These are phyloP conservation scores for Dendrophyllia cribrosa DNA, from an alignment of 64 coral and sea anemone species.

Conservation along the genomic window DNA sequence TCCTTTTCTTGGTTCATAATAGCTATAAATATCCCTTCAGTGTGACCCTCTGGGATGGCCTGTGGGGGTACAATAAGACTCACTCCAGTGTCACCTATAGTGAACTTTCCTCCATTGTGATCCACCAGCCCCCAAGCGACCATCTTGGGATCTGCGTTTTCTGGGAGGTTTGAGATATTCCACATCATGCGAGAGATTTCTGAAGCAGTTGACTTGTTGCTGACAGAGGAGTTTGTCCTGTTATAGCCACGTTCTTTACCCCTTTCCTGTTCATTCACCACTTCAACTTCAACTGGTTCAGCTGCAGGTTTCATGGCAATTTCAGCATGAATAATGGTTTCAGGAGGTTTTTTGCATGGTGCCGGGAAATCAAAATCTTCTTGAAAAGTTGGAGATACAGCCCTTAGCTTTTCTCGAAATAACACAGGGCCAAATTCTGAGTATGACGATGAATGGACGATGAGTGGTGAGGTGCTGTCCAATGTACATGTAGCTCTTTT, in stretches of 20 bases:
- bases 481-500: not conserved
- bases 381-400: not conserved
- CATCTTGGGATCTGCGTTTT: slow-evolving; percentile 59
- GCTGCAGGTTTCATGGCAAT: not conserved
- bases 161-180: slow-evolving; percentile 74
- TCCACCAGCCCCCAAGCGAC: slow-evolving; percentile 78
- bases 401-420: not conserved
- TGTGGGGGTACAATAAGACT: slow-evolving; percentile 61
- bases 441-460: not conserved
- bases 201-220: slow-evolving; percentile 59
- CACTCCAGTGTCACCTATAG: slow-evolving; percentile 69
- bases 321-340: not conserved
- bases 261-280: not conserved
- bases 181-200: slow-evolving; percentile 70
- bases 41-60: slow-evolving; percentile 68
- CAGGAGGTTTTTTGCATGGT: not conserved
- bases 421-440: no score
- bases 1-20: slow-evolving; percentile 69
- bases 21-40: slow-evolving; percentile 77
- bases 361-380: not conserved
- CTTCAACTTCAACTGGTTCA: not conserved
- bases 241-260: not conserved
- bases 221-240: slow-evolving; percentile 60
- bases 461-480: not conserved
- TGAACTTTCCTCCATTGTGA: slow-evolving; percentile 78